A percentile compares a stretch with the other conserved stretches of the same genome.
phyloP scores from a whole-genome alignment of 1,140 invertebrate genomes.

The Hermatobates lingyangjiaoensis region DNA sequence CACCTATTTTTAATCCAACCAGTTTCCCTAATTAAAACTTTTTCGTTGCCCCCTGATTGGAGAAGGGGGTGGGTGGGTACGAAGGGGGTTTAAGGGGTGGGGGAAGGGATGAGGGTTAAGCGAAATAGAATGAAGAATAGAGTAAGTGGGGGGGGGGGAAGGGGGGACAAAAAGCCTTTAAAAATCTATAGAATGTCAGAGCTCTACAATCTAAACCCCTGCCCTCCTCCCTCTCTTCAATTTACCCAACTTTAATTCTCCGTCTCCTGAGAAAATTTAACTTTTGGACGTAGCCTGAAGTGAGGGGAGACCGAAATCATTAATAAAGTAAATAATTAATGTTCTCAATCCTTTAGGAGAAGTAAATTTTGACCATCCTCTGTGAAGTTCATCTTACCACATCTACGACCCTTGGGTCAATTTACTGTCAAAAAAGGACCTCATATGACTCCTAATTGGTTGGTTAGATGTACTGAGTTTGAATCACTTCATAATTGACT shows the following conservation, averaged over 20 bases:
- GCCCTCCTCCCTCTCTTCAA: background rate
- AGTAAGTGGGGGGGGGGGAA: too few species aligned
- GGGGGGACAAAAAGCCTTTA: background rate
- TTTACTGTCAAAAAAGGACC: too few species aligned
- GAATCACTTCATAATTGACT: too few species aligned
- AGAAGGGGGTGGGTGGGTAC: background rate
- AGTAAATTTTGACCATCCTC: too few species aligned
- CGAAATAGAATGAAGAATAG: background rate
- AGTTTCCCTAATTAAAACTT: constrained; percentile 2
- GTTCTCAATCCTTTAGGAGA: too few species aligned
- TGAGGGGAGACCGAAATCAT: constrained; percentile 2
- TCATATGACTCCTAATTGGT: too few species aligned
- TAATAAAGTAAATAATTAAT: constrained; percentile 10
- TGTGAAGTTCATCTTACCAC: too few species aligned
- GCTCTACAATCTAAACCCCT: background rate
- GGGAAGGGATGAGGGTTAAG: background rate
- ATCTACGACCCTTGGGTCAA: too few species aligned
- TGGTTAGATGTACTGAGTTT: too few species aligned
- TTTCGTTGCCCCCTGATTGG: background rate
- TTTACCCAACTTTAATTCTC: constrained; percentile 3
- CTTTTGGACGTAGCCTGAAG: background rate
- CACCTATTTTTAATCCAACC: constrained; percentile 1
- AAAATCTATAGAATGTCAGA: constrained; percentile 1
- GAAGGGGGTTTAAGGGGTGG: background rate
- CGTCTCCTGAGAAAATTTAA: background rate